phyloP scores from a whole-genome alignment of 2,797 vertebrate species.

The Gambelia wislizenii region DNA sequence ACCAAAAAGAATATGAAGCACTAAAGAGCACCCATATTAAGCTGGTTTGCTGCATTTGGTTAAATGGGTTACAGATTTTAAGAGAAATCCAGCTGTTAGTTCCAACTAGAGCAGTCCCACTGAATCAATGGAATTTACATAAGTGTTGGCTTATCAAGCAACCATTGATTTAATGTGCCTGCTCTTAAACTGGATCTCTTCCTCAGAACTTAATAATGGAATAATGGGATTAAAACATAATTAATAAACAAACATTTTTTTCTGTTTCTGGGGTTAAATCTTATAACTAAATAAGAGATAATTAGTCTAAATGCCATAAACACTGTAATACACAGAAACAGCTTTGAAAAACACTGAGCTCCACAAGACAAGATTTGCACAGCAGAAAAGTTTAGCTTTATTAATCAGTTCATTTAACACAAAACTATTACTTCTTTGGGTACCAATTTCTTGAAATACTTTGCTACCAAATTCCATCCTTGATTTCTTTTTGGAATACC shows the following conservation, averaged over 20 bases:
- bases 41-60: neutral
- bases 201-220: neutral
- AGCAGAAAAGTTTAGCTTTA: conserved; percentile 5
- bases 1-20: neutral
- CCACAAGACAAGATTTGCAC: neutral
- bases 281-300: neutral
- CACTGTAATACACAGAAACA: neutral
- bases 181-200: too few species aligned
- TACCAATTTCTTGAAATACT: conserved; percentile 42
- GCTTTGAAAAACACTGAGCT: neutral
- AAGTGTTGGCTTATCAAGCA: too few species aligned
- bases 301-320: neutral
- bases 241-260: neutral
- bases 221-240: neutral
- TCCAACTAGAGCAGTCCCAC: too few species aligned
- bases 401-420: conserved; percentile 34
- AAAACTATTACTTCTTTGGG: conserved; percentile 40
- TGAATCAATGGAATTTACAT: too few species aligned
- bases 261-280: neutral
- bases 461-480: conserved; percentile 45
- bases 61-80: neutral
- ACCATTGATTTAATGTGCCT: too few species aligned
- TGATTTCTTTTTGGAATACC: conserved; percentile 60
- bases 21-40: neutral
- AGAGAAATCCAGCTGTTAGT: neutral